Conservation (phyloP, 2,113 vertebrate genomes). For the Tupaia tana region DNA sequence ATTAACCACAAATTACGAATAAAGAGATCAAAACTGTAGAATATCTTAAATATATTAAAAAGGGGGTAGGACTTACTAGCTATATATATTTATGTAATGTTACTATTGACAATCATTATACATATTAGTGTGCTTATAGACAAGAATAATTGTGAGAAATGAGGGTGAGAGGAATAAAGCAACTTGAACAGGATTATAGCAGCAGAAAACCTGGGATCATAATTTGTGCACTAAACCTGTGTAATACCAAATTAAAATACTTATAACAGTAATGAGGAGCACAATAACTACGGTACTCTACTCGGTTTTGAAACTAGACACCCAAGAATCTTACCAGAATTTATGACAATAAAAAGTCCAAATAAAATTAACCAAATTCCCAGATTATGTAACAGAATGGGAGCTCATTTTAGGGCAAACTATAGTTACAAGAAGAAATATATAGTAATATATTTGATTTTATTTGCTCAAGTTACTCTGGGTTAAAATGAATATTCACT, state of each 20-base stretch:
- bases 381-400: background rate
- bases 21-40: background rate
- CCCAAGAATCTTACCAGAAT: background rate
- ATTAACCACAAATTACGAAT: background rate
- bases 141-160: background rate
- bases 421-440: background rate
- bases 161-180: background rate
- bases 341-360: background rate
- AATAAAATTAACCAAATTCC: background rate
- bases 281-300: background rate
- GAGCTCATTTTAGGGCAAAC: background rate
- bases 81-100: background rate
- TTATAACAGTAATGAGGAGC: background rate
- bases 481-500: background rate
- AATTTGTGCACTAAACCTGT: background rate
- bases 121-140: background rate
- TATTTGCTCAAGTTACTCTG: background rate
- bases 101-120: background rate
- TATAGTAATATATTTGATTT: background rate
- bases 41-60: background rate
- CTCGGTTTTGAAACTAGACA: background rate
- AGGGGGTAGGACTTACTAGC: accelerated
- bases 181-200: background rate
- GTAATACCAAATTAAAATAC: background rate
- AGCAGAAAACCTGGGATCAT: background rate